Conservation (phyloP, 92 coral and sea anemone species). For the Bergia sp. region DNA sequence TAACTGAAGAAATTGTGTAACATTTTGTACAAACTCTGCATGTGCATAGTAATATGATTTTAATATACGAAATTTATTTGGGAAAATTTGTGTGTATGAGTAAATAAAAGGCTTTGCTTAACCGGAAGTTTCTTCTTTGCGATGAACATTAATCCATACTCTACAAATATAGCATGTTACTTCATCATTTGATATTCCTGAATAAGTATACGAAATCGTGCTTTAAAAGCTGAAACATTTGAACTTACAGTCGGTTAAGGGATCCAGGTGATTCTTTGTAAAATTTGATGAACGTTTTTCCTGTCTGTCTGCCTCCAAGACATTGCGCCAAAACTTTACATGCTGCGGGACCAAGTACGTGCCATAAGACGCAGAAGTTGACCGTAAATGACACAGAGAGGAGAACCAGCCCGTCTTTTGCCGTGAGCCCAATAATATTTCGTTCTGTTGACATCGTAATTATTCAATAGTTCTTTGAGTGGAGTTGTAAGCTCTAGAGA, state of each 20-base stretch:
- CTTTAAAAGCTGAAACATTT: background rate
- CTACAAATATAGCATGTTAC: background rate
- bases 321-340: constrained; percentile 53
- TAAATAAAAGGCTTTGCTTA: background rate
- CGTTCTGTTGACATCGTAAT: constrained; percentile 11
- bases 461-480: background rate
- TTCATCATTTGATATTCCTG: no score
- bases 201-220: background rate
- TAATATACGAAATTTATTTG: no score
- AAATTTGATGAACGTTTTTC: constrained; percentile 3
- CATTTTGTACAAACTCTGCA: no score
- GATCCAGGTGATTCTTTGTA: constrained; percentile 50
- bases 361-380: constrained; percentile 77
- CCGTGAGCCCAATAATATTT: constrained; percentile 34
- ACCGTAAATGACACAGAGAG: constrained; percentile 73
- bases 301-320: background rate
- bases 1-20: no score
- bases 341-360: constrained; percentile 59
- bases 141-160: background rate
- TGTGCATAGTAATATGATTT: no score
- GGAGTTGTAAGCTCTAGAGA: background rate
- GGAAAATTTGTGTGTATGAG: no score
- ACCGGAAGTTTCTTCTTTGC: background rate
- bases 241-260: constrained; percentile 79
- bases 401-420: constrained; percentile 59